Conservation (phyloP, 2,797 vertebrate genomes). For the Dallia pectoralis region DNA sequence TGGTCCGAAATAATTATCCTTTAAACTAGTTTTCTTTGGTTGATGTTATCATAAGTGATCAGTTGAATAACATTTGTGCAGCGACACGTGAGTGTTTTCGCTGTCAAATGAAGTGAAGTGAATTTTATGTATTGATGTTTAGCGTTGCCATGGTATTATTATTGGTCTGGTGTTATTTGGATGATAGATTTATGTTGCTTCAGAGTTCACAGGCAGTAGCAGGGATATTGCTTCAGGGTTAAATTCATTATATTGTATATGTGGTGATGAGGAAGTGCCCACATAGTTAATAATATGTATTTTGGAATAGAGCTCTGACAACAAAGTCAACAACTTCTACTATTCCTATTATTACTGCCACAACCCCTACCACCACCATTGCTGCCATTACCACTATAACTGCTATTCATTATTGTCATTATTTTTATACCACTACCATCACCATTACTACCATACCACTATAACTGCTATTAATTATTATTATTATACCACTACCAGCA, state of each 20-base stretch:
- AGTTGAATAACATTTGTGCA: neutral
- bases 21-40: slow-evolving; percentile 18
- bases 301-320: no score
- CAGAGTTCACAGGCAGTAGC: neutral
- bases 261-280: neutral
- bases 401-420: no score
- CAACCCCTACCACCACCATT: no score
- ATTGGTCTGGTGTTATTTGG: slow-evolving; percentile 25
- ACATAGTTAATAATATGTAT: neutral
- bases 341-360: neutral
- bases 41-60: neutral
- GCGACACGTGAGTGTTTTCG: neutral
- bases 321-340: no score
- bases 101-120: neutral
- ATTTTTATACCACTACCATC: no score
- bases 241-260: neutral
- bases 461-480: no score
- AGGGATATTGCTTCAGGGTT: neutral
- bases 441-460: no score
- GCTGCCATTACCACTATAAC: no score
- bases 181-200: slow-evolving; percentile 26
- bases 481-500: no score
- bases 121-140: slow-evolving; percentile 6
- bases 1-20: neutral
- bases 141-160: slow-evolving; percentile 20